A percentile compares a stretch with the other conserved stretches of the same genome.
Evolutionary conservation across 2,888 invertebrate genomes (phyloP).

Genomic region (Pseudolycoriella hygida): DNA sequence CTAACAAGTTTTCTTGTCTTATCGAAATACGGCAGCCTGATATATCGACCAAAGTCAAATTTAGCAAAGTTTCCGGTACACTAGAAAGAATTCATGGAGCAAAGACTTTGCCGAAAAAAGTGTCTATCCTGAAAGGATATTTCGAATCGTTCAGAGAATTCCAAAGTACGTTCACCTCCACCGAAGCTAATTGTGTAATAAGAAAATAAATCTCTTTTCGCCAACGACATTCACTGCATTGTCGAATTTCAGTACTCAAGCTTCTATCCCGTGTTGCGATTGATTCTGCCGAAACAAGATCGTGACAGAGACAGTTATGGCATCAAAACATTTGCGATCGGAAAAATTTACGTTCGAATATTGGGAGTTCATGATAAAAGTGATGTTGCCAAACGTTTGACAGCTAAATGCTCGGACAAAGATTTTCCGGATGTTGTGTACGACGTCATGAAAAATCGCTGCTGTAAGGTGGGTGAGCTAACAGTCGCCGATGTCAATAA

Average conservation of each 20-base stretch:
- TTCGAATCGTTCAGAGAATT: background rate
- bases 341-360: slow-evolving; percentile 53
- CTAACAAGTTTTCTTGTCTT: no score
- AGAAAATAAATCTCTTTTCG: background rate
- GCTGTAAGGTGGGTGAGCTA: slow-evolving; percentile 30
- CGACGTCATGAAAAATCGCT: slow-evolving; percentile 43
- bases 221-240: background rate
- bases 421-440: slow-evolving; percentile 74
- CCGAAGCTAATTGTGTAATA: background rate
- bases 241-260: slow-evolving; percentile 31
- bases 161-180: background rate
- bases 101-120: no score
- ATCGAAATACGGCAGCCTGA: no score
- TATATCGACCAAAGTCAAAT: no score
- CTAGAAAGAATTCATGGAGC: no score
- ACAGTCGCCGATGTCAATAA: slow-evolving; percentile 54
- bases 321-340: slow-evolving; percentile 60
- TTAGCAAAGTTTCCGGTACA: no score
- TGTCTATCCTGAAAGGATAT: background rate
- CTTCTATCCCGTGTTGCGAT: slow-evolving; percentile 56
- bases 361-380: slow-evolving; percentile 53
- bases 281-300: slow-evolving; percentile 64
- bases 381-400: slow-evolving; percentile 22
- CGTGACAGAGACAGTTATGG: slow-evolving; percentile 66
- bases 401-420: slow-evolving; percentile 32